These are phyloP conservation scores for Copidosoma floridanum DNA, from an alignment of 1,140 invertebrate genomes.

Conservation along the genomic window DNA sequence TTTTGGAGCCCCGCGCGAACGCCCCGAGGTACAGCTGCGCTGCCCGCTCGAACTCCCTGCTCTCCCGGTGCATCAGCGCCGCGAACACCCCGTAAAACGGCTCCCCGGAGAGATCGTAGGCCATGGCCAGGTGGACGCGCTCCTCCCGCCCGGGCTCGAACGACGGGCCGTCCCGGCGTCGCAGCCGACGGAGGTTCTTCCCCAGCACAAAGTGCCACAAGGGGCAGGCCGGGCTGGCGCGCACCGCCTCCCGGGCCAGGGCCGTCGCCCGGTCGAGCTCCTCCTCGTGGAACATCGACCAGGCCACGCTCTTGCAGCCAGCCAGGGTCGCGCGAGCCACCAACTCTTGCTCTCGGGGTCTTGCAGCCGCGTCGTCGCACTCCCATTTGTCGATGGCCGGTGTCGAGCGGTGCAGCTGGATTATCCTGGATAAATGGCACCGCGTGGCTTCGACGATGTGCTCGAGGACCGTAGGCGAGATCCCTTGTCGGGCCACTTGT, in stretches of 20 bases:
- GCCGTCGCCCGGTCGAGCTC: not conserved
- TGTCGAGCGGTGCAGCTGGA: too few relatives aligned
- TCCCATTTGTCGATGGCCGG: too few relatives aligned
- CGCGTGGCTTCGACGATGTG: too few relatives aligned
- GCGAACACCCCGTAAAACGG: not conserved
- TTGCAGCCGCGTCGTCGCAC: too few relatives aligned
- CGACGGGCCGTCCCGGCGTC: not conserved
- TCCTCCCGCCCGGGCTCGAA: not conserved
- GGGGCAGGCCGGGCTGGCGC: not conserved
- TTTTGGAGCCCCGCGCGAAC: not conserved
- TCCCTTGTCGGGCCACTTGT: too few relatives aligned
- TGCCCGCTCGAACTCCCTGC: not conserved
- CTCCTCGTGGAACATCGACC: not conserved
- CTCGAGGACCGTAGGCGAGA: too few relatives aligned
- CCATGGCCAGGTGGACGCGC: not conserved
- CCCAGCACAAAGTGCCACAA: conserved; percentile 9
- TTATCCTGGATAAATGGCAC: too few relatives aligned
- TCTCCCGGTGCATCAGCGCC: not conserved
- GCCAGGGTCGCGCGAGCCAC: too few relatives aligned
- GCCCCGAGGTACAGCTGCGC: not conserved
- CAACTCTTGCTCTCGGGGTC: too few relatives aligned
- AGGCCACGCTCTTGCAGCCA: not conserved
- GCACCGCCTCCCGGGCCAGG: not conserved
- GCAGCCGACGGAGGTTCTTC: not conserved
- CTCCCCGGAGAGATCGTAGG: not conserved